A percentile compares a stretch with the other conserved stretches of the same genome.
phyloP scores from a whole-genome alignment of 2,113 vertebrate genomes.

The Solenodon paradoxus region DNA sequence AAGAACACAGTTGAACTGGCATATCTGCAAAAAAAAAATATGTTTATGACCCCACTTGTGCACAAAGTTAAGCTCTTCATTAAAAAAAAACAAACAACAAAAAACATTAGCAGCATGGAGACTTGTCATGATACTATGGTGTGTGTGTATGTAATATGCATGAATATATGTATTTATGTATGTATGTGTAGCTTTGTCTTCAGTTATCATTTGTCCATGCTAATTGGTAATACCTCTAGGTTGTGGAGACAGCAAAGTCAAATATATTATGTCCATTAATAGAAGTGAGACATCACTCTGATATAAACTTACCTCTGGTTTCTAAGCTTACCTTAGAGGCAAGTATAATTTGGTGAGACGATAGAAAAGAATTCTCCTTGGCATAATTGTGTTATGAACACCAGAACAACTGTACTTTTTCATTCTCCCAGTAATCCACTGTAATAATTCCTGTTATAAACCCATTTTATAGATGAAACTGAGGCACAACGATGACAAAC shows the following conservation, averaged over 20 bases:
- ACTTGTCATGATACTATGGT: neutral
- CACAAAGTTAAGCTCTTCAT: neutral
- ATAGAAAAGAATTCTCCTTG: neutral
- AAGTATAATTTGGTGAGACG: neutral
- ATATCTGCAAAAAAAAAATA: neutral
- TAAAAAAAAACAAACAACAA: no score
- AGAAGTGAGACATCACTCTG: neutral
- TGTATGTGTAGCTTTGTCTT: neutral
- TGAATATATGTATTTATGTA: fast-evolving
- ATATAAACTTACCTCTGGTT: neutral
- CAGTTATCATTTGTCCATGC: neutral
- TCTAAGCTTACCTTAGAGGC: neutral
- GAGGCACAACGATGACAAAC: neutral
- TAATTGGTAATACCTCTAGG: neutral
- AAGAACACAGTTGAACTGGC: neutral
- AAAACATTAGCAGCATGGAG: neutral
- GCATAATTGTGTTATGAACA: neutral
- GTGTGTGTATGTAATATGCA: neutral
- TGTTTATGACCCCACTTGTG: neutral
- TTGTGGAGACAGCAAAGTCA: neutral
- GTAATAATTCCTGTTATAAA: neutral
- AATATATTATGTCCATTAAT: neutral
- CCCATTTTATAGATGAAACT: neutral
- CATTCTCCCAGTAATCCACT: no score
- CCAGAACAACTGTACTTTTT: neutral